Conservation (phyloP, 1,140 invertebrate genomes). For the Bilobella aurantiaca region DNA sequence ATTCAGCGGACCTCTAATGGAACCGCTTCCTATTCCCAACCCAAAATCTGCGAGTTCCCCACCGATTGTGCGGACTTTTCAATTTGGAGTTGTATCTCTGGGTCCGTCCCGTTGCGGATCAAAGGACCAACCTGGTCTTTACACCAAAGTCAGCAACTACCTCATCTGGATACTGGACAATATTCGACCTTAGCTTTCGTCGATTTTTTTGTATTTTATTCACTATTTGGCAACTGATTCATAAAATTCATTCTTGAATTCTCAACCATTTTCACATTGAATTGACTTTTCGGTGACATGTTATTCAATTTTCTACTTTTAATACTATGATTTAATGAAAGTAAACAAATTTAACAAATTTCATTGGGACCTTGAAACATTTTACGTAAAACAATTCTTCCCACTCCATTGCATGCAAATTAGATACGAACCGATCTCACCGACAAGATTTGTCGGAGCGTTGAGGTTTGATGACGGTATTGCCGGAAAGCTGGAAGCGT, state of each 20-base stretch:
- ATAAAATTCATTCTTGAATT: no score
- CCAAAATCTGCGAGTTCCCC: neutral
- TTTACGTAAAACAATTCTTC: neutral
- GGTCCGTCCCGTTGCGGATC: constrained; percentile 19
- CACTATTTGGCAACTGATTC: neutral
- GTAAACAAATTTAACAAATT: neutral
- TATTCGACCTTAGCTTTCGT: constrained; percentile 15
- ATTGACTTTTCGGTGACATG: no score
- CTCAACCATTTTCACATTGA: no score
- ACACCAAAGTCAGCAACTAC: constrained; percentile 23
- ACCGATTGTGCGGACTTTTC: neutral
- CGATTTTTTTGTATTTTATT: neutral
- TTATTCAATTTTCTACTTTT: no score
- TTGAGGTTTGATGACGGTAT: constrained; percentile 1
- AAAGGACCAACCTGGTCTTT: constrained; percentile 22
- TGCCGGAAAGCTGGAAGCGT: constrained; percentile 12
- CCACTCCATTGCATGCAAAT: constrained; percentile 1
- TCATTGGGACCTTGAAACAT: neutral
- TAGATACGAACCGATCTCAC: constrained; percentile 1
- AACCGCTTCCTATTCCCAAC: neutral
- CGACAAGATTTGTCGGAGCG: neutral
- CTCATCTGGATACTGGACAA: constrained; percentile 25
- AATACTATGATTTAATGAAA: no score
- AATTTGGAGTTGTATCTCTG: constrained; percentile 19
- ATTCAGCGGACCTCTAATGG: constrained; percentile 18